Base-by-base conservation (phyloP, 2,797 vertebrate genomes). In the Amphiprion clarkii region DNA sequence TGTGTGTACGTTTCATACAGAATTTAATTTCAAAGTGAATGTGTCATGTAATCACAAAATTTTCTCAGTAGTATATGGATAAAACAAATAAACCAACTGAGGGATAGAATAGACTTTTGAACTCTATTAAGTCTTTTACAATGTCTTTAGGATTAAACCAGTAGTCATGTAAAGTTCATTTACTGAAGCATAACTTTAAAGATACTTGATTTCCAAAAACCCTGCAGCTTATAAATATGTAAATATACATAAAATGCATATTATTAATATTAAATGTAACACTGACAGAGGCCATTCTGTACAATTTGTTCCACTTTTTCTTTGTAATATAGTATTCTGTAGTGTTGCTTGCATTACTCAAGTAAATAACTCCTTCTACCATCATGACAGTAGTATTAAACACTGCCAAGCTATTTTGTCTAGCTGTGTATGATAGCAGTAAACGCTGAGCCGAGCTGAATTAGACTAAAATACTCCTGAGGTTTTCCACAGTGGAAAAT, bases 401-500 rank as follows among this genome's bases (percentile, higher is more conserved):
- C 29, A 55, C 46, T 42, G 33, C n/a, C 67, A 54, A 44, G 52
- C 5, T 33, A 3, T 14, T 52, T 29, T 42, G 27, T 68, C 39
- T 33, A 4, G 4, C 13, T 64, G 29, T 59, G 27, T n/a, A 64
- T 44, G 27, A 39, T 29, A 29, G 9, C 11, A 46, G 52, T 4
- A 48, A 29, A 19, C 52, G 29, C 9, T 75, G 14, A 31, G 33
- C 59, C 12, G 29, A 55, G 70, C n/a, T 65, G 16, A 79, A 57
- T 11, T 36, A 73, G 70, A 62, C 56, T 19, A 59, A 27, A 81
- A 83, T 29, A 31, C 78, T 59, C 11, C 17, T 11, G 29, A 81
- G 69, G 67, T 74, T 82, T 88, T 73, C 64, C 68, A 71, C 64
- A 2, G 74, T 71, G 54, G 67, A 80, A 81, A 33, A 52, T 65